phyloP scores from a whole-genome alignment of 1,140 invertebrate species.

The Aricia agestis region DNA sequence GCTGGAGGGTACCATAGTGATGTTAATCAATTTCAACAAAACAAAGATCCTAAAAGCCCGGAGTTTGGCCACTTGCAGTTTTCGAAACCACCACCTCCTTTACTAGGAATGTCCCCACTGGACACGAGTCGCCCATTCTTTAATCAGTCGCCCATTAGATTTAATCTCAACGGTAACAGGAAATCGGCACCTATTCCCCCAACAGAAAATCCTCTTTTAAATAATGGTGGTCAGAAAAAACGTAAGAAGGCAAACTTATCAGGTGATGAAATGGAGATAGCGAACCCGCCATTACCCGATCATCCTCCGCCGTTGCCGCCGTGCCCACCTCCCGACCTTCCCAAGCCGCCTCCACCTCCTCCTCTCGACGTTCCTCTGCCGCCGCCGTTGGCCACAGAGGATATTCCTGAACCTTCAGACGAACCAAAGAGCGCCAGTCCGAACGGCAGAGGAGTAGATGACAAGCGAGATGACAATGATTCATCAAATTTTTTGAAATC shows the following conservation, averaged over 20 bases:
- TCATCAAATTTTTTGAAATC: constrained; percentile 53
- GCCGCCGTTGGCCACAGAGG: constrained; percentile 62
- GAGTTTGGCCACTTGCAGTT: constrained; percentile 55
- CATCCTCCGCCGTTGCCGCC: constrained; percentile 75
- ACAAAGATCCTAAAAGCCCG: constrained; percentile 42
- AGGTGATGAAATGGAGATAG: constrained; percentile 56
- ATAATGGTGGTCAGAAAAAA: constrained; percentile 83
- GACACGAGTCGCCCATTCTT: constrained; percentile 60
- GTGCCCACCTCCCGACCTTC: constrained; percentile 70
- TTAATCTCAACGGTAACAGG: constrained; percentile 77
- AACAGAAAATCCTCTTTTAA: constrained; percentile 69
- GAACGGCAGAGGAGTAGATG: constrained; percentile 44
- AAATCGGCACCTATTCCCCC: constrained; percentile 65
- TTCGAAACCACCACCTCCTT: constrained; percentile 69
- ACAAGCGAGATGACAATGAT: constrained; percentile 35
- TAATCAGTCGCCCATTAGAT: constrained; percentile 77
- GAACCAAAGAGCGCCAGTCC: constrained; percentile 35
- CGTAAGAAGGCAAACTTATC: constrained; percentile 84
- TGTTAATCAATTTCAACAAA: constrained; percentile 51
- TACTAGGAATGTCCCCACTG: constrained; percentile 63
- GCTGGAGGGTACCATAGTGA: constrained; percentile 47
- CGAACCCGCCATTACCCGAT: constrained; percentile 77
- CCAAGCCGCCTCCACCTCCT: constrained; percentile 67
- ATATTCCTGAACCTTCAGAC: constrained; percentile 59
- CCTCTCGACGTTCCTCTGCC: constrained; percentile 63